Evolutionary conservation across 1,140 invertebrate genomes (phyloP).

Genomic region (Venturia canescens): DNA sequence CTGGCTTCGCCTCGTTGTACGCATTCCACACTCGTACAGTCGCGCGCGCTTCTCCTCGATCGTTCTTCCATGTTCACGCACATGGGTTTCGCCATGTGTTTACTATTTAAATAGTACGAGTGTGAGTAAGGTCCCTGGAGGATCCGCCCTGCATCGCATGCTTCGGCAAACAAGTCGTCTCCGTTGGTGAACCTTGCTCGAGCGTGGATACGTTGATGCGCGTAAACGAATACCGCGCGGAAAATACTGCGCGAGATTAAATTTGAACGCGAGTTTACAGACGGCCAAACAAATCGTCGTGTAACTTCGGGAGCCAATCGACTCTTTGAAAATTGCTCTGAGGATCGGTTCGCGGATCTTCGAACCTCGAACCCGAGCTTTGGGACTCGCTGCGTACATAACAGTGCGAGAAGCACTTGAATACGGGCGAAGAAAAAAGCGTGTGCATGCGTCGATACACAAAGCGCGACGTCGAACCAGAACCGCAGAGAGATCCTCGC

Average conservation of each 20-base stretch:
- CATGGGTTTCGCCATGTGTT: neutral
- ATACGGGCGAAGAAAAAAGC: neutral
- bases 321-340: no score
- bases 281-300: no score
- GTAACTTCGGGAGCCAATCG: no score
- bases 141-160: conserved; percentile 32
- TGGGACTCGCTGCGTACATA: no score
- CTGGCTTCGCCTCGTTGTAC: conserved; percentile 52
- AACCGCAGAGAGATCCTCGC: conserved; percentile 3
- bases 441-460: neutral
- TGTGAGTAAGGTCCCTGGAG: conserved; percentile 6
- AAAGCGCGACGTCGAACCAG: conserved; percentile 8
- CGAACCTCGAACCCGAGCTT: neutral
- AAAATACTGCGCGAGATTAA: no score
- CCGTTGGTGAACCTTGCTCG: conserved; percentile 29
- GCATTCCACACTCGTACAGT: conserved; percentile 54
- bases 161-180: conserved; percentile 47
- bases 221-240: neutral
- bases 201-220: neutral
- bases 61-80: conserved; percentile 29
- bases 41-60: conserved; percentile 30
- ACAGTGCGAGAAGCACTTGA: neutral
- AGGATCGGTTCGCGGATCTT: no score
- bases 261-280: no score
- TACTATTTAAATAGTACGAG: neutral